phyloP scores from a whole-genome alignment of 2,113 vertebrate genomes.

The Rhinichthys klamathensis region DNA sequence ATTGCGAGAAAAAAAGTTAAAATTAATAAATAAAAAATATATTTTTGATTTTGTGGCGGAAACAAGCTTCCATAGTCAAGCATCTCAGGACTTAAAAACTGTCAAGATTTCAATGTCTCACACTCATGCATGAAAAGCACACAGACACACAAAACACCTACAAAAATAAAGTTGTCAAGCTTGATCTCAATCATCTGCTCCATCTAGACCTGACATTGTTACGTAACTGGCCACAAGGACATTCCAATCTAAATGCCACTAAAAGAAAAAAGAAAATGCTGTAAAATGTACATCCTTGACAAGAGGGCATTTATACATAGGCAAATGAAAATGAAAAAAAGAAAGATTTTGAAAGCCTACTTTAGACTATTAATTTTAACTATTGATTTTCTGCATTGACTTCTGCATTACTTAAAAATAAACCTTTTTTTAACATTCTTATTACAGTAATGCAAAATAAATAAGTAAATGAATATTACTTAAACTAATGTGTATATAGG shows the following conservation, averaged over 20 bases:
- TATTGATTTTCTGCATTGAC: neutral
- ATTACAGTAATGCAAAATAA: neutral
- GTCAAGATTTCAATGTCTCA: neutral
- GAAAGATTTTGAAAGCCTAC: neutral
- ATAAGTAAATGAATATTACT: neutral
- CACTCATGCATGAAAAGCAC: neutral
- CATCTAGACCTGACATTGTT: conserved; percentile 12
- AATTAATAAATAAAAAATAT: too few species aligned
- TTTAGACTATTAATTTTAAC: neutral
- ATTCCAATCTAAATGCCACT: neutral
- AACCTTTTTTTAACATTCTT: neutral
- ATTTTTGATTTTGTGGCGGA: too few species aligned
- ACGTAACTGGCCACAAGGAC: neutral
- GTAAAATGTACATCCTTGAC: neutral
- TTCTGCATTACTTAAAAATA: too few species aligned
- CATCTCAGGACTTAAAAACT: neutral
- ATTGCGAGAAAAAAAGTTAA: too few species aligned
- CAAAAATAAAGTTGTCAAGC: conserved; percentile 3
- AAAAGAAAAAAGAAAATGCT: neutral
- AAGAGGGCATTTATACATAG: neutral
- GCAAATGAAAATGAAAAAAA: neutral
- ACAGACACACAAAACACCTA: neutral
- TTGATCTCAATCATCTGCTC: conserved; percentile 16
- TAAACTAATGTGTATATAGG: neutral
- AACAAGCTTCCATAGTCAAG: neutral